A percentile compares a stretch with the other conserved stretches of the same genome.
Evolutionary conservation across 1,140 invertebrate genomes (phyloP).

Genomic region (Megathymus violae): DNA sequence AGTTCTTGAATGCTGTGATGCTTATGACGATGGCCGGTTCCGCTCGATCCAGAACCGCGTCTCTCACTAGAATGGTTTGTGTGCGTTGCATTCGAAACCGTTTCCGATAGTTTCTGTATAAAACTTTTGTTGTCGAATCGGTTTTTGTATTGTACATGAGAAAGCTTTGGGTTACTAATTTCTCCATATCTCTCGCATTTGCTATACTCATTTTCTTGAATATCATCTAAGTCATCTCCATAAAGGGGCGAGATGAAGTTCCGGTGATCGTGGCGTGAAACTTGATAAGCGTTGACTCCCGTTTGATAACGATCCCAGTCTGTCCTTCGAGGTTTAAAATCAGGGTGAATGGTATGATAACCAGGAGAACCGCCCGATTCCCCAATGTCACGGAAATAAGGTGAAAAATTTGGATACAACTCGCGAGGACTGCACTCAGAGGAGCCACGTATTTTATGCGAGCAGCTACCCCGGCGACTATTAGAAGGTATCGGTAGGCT

Average conservation of each 20-base stretch:
- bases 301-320: constrained; percentile 64
- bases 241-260: constrained; percentile 72
- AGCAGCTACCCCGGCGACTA: constrained; percentile 52
- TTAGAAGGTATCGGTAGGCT: constrained; percentile 56
- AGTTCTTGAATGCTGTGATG: constrained; percentile 89
- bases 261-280: constrained; percentile 60
- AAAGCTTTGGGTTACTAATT: constrained; percentile 71
- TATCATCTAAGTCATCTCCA: constrained; percentile 79
- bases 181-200: constrained; percentile 82
- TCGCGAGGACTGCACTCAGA: constrained; percentile 68
- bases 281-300: constrained; percentile 55
- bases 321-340: constrained; percentile 48
- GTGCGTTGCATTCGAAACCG: constrained; percentile 47
- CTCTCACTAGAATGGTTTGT: constrained; percentile 48
- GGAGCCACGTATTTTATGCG: constrained; percentile 55
- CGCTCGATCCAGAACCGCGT: constrained; percentile 59
- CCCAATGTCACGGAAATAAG: constrained; percentile 67
- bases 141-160: constrained; percentile 59
- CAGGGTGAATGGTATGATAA: constrained; percentile 47
- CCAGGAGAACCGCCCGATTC: constrained; percentile 40
- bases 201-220: constrained; percentile 77
- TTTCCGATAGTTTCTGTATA: constrained; percentile 79
- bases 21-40: constrained; percentile 82
- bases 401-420: constrained; percentile 67
- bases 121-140: constrained; percentile 84